Conservation (phyloP, 1,140 invertebrate species). For the Plectus sambesii region DNA sequence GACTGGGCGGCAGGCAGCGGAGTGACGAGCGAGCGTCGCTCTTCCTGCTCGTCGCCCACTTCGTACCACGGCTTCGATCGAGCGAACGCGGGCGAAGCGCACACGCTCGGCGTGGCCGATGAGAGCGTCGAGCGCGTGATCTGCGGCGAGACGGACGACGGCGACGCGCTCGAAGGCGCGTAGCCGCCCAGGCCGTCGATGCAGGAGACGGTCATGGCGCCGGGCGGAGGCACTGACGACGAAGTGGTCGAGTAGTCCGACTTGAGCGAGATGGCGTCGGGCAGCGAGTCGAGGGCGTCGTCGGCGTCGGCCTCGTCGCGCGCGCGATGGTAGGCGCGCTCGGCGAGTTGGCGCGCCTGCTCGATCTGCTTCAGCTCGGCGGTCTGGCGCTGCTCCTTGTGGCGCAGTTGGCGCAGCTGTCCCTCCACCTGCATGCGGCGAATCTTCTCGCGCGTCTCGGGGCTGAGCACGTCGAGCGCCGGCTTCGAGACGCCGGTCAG, state of each 20-base stretch:
- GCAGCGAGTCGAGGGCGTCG: constrained; percentile 4
- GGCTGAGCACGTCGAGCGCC: constrained; percentile 24
- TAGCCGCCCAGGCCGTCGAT: no score
- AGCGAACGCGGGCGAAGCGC: no score
- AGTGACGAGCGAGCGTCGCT: no score
- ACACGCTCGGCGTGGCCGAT: no score
- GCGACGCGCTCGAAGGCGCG: no score
- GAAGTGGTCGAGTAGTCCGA: constrained; percentile 27
- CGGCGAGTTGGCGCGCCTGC: neutral
- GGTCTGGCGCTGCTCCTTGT: no score
- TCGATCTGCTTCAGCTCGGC: no score
- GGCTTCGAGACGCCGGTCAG: constrained; percentile 14
- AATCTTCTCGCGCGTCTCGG: constrained; percentile 27
- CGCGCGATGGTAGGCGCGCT: constrained; percentile 3
- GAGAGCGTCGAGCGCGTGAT: no score
- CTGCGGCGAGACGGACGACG: no score
- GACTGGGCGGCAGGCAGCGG: no score
- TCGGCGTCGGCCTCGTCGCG: neutral
- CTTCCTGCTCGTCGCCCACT: no score
- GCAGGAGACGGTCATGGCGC: constrained; percentile 20
- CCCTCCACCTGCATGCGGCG: constrained; percentile 22
- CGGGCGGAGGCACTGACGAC: constrained; percentile 18
- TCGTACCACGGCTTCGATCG: no score
- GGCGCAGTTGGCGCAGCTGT: constrained; percentile 22
- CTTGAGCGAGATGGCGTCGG: constrained; percentile 22